phyloP scores from a whole-genome alignment of 2,113 vertebrate genomes.

The Saguinus midas region DNA sequence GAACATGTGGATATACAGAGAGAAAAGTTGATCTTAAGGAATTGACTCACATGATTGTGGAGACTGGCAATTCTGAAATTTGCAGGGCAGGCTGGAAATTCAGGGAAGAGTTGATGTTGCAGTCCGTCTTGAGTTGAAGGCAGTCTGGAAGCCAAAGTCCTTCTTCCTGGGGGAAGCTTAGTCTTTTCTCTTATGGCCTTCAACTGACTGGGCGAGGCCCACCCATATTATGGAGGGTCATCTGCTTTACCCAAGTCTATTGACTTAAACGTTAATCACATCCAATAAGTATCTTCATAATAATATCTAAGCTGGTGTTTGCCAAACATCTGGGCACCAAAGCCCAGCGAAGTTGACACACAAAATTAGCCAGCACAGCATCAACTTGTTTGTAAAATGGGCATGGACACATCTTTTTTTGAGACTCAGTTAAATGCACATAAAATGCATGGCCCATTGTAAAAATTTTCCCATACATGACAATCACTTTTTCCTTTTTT shows the following conservation, averaged over 20 bases:
- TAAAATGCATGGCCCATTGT: not conserved
- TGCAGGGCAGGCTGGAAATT: not conserved
- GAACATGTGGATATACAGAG: too few relatives aligned
- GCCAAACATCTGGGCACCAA: not conserved
- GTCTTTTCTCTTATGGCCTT: not conserved
- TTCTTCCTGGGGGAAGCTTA: not conserved
- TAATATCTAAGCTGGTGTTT: not conserved
- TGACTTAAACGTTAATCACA: not conserved
- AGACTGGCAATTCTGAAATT: not conserved
- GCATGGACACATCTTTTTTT: not conserved
- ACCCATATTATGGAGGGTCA: not conserved
- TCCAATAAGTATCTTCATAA: not conserved
- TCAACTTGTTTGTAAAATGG: not conserved
- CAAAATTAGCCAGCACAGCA: not conserved
- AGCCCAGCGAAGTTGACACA: not conserved
- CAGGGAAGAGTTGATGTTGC: not conserved
- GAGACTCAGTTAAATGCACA: not conserved
- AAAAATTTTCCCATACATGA: not conserved
- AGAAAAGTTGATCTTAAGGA: not conserved
- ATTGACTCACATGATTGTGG: not conserved
- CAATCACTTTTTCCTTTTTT: not conserved
- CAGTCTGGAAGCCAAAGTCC: not conserved
- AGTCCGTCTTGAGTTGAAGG: not conserved
- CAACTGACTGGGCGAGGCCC: not conserved
- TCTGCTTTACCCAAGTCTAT: not conserved